Conservation (phyloP, 2,888 invertebrate genomes). For the Mystacides longicornis region DNA sequence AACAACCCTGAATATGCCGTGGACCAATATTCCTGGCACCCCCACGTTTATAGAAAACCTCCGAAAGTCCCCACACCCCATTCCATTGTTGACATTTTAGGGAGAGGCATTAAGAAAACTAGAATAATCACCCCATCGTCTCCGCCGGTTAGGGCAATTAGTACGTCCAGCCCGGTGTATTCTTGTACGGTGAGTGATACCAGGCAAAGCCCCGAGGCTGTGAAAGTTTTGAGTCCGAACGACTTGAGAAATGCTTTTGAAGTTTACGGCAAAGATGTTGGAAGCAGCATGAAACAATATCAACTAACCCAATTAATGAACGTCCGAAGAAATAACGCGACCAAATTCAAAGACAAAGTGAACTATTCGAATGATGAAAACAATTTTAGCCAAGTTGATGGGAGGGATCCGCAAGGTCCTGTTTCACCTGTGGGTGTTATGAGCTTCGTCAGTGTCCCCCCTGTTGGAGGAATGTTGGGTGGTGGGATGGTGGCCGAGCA, state of each 20-base stretch:
- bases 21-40: constrained; percentile 66
- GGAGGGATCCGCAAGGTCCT: background rate
- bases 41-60: constrained; percentile 79
- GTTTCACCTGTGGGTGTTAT: constrained; percentile 13
- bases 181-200: constrained; percentile 5
- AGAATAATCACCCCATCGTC: constrained; percentile 15
- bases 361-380: background rate
- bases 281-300: constrained; percentile 8
- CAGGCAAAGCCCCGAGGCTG: constrained; percentile 11
- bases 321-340: constrained; percentile 19
- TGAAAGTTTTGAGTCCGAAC: background rate
- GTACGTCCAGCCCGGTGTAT: constrained; percentile 18
- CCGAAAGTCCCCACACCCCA: constrained; percentile 80
- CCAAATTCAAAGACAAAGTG: constrained; percentile 16
- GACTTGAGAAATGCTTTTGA: constrained; percentile 1
- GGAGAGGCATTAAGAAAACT: constrained; percentile 38
- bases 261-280: constrained; percentile 8
- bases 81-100: constrained; percentile 81
- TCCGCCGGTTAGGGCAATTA: constrained; percentile 17
- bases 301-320: constrained; percentile 22
- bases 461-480: constrained; percentile 19
- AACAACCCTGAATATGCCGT: constrained; percentile 27
- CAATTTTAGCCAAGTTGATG: background rate
- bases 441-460: constrained; percentile 21
- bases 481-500: constrained; percentile 37